Conservation (phyloP, 2,797 vertebrate genomes). For the Lutjanus argentimaculatus region DNA sequence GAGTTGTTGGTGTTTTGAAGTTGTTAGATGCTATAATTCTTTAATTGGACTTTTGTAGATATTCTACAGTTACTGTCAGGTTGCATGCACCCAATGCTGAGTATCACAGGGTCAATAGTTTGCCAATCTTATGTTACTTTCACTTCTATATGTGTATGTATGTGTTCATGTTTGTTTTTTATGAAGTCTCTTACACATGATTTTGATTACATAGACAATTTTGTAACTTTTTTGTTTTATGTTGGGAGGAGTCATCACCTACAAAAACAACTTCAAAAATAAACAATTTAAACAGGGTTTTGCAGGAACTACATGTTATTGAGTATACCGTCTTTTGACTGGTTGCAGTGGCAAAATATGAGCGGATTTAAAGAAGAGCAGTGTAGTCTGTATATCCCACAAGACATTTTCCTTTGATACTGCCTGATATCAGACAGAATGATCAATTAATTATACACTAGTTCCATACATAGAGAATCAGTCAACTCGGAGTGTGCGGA, state of each 20-base stretch:
- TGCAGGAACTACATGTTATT: conserved; percentile 79
- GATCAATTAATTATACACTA: too few species aligned
- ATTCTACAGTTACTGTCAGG: conserved; percentile 87
- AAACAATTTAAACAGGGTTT: conserved; percentile 86
- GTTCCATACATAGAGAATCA: too few species aligned
- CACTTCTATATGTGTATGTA: conserved; percentile 85
- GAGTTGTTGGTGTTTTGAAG: conserved; percentile 84
- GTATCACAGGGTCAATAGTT: conserved; percentile 87
- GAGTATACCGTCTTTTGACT: conserved; percentile 47
- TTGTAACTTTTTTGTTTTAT: conserved; percentile 89
- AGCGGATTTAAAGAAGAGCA: conserved; percentile 8
- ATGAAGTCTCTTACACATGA: conserved; percentile 87
- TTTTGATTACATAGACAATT: conserved; percentile 89
- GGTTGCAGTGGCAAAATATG: conserved; percentile 5
- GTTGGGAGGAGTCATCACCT: conserved; percentile 85
- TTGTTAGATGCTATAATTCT: conserved; percentile 86
- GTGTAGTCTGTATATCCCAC: background rate
- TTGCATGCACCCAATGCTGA: conserved; percentile 87
- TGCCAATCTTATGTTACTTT: conserved; percentile 89
- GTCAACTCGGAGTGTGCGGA: too few species aligned
- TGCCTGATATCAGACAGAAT: too few species aligned
- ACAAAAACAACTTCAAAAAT: conserved; percentile 87
- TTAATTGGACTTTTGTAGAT: conserved; percentile 86
- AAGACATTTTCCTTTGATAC: background rate
- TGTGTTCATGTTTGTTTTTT: conserved; percentile 87